Percentiles rank a stretch among this genome's conserved stretches.
These are phyloP conservation scores for Solen grandis DNA, from an alignment of 1,140 invertebrate species.

Conservation along the genomic window DNA sequence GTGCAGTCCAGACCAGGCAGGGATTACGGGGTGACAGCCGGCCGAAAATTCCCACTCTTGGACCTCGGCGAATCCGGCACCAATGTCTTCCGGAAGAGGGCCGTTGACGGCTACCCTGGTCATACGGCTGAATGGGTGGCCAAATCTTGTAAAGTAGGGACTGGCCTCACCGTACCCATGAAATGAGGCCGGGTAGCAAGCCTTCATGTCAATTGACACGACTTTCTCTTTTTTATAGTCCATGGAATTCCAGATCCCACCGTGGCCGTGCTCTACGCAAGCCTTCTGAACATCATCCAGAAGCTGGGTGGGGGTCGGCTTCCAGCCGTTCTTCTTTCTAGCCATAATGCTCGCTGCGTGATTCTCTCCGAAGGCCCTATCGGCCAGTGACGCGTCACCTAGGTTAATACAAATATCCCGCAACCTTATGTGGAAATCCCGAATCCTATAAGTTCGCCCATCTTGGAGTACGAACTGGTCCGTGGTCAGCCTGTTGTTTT, in stretches of 20 bases:
- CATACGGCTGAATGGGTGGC: no score
- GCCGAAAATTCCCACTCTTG: no score
- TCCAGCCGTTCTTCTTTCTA: constrained; percentile 37
- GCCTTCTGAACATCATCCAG: constrained; percentile 31
- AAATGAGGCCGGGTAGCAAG: no score
- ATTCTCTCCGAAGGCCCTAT: constrained; percentile 31
- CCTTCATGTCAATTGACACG: no score
- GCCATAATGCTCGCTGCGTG: constrained; percentile 21
- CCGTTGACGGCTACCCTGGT: no score
- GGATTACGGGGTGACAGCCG: no score
- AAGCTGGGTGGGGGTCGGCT: constrained; percentile 43
- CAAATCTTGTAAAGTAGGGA: no score
- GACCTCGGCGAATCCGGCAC: no score
- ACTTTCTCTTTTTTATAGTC: constrained; percentile 19
- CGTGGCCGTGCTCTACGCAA: constrained; percentile 39
- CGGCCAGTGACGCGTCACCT: not conserved
- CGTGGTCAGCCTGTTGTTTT: not conserved
- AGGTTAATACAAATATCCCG: not conserved
- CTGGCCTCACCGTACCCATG: no score
- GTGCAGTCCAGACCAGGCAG: constrained; percentile 48
- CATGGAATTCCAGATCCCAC: constrained; percentile 40
- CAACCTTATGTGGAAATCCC: constrained; percentile 8
- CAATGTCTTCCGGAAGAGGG: no score
- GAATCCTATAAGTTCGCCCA: constrained; percentile 44
- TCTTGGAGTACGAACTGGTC: constrained; percentile 50